Evolutionary conservation across 2,888 invertebrate species (phyloP).

Genomic region (Mythimna vitellina): DNA sequence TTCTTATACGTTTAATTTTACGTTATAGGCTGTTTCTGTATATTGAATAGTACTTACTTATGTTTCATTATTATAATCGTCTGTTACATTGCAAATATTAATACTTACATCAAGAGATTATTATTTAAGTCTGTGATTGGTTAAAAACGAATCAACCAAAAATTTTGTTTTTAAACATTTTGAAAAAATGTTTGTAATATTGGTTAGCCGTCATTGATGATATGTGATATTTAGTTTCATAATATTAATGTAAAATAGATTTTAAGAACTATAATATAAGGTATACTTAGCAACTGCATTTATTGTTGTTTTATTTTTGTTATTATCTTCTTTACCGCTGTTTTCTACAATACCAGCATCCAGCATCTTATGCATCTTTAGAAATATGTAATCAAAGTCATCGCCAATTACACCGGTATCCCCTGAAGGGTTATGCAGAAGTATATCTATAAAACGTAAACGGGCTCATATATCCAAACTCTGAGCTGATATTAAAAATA

Average conservation of each 20-base stretch:
- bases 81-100: slow-evolving; percentile 47
- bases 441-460: neutral
- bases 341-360: too few relatives aligned
- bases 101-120: slow-evolving; percentile 57
- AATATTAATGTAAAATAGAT: slow-evolving; percentile 68
- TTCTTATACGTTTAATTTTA: slow-evolving; percentile 41
- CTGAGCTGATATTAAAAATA: neutral
- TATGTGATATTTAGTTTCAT: slow-evolving; percentile 87
- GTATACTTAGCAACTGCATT: slow-evolving; percentile 64
- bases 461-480: neutral
- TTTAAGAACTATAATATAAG: too few relatives aligned
- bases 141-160: slow-evolving; percentile 60
- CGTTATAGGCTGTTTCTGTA: slow-evolving; percentile 63
- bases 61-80: slow-evolving; percentile 61
- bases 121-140: slow-evolving; percentile 71
- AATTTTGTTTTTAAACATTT: slow-evolving; percentile 55
- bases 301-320: slow-evolving; percentile 61
- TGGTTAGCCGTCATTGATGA: slow-evolving; percentile 81
- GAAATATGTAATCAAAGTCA: neutral
- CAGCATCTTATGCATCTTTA: too few relatives aligned
- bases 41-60: slow-evolving; percentile 80
- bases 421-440: neutral
- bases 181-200: slow-evolving; percentile 57
- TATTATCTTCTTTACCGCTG: too few relatives aligned
- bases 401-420: neutral